Evolutionary conservation across 2,888 invertebrate species (phyloP).

Genomic region (Crepidodera aurea): DNA sequence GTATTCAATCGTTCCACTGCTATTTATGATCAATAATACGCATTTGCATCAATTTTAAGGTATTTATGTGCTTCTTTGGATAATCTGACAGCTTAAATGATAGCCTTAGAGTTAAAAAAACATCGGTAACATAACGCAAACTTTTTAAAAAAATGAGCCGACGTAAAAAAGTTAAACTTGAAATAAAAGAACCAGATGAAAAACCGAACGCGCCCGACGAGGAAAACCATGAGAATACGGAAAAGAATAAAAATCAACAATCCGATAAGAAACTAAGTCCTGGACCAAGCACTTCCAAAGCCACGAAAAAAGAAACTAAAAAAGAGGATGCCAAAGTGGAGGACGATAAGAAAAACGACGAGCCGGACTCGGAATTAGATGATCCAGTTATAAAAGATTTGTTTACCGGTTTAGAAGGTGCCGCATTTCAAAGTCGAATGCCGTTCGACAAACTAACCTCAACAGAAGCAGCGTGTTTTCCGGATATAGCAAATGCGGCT

Average conservation of each 20-base stretch:
- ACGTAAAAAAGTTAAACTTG: slow-evolving; percentile 65
- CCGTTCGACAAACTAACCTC: slow-evolving; percentile 95
- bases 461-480: slow-evolving; percentile 91
- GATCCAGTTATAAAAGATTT: slow-evolving; percentile 66
- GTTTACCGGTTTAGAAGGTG: slow-evolving; percentile 79
- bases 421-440: slow-evolving; percentile 91
- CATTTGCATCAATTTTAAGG: background rate
- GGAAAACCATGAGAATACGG: slow-evolving; percentile 69
- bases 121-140: slow-evolving; percentile 4
- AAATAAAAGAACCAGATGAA: slow-evolving; percentile 73
- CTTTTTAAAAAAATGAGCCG: too few species aligned
- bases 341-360: slow-evolving; percentile 69
- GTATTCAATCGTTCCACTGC: too few species aligned
- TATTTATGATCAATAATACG: too few species aligned
- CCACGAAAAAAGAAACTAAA: slow-evolving; percentile 56
- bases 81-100: background rate
- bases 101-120: background rate
- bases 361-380: slow-evolving; percentile 72
- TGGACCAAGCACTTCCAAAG: slow-evolving; percentile 61
- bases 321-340: slow-evolving; percentile 60
- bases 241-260: slow-evolving; percentile 65
- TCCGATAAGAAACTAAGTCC: slow-evolving; percentile 66
- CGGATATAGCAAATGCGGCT: slow-evolving; percentile 86
- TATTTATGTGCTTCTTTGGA: background rate
- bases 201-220: slow-evolving; percentile 70